Percentiles rank a stretch among this genome's conserved stretches.
phyloP scores from a whole-genome alignment of 1,140 invertebrate species.

The Drosophila jambulina region DNA sequence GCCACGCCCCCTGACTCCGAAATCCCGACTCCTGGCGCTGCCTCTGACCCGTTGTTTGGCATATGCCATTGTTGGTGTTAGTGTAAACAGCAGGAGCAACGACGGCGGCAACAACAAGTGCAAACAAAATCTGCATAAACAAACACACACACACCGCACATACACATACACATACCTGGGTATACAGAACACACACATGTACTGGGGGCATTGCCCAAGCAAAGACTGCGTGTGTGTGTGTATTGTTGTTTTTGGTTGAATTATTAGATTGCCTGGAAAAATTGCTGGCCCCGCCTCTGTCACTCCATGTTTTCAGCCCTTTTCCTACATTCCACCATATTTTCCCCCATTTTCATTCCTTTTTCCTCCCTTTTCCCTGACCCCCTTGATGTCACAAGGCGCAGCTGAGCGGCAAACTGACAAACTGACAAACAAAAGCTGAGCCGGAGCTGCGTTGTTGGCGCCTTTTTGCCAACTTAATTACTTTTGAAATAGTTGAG shows the following conservation, averaged over 20 bases:
- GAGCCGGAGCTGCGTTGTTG: conserved; percentile 39
- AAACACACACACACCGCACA: conserved; percentile 40
- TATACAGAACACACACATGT: background rate
- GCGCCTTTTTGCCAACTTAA: conserved; percentile 76
- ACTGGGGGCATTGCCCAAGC: conserved; percentile 19
- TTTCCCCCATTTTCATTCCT: background rate
- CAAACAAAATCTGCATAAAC: conserved; percentile 57
- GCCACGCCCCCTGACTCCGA: background rate
- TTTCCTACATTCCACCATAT: background rate
- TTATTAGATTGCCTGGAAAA: conserved; percentile 81
- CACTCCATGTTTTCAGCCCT: background rate
- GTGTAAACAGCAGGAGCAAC: conserved; percentile 19
- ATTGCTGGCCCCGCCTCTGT: conserved; percentile 37
- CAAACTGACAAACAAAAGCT: conserved; percentile 35
- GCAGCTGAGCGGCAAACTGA: conserved; percentile 8
- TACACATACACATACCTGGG: conserved; percentile 8
- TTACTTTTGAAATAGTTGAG: conserved; percentile 79
- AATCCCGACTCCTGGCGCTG: background rate
- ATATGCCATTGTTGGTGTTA: conserved; percentile 47
- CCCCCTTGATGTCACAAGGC: background rate
- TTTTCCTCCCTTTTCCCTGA: too few species aligned
- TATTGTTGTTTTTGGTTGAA: conserved; percentile 55
- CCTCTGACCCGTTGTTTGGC: conserved; percentile 25
- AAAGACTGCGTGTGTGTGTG: conserved; percentile 2
- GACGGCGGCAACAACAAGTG: conserved; percentile 33